These are phyloP conservation scores for Vandiemenella viatica DNA, from an alignment of 2,888 invertebrate genomes.

Conservation along the genomic window DNA sequence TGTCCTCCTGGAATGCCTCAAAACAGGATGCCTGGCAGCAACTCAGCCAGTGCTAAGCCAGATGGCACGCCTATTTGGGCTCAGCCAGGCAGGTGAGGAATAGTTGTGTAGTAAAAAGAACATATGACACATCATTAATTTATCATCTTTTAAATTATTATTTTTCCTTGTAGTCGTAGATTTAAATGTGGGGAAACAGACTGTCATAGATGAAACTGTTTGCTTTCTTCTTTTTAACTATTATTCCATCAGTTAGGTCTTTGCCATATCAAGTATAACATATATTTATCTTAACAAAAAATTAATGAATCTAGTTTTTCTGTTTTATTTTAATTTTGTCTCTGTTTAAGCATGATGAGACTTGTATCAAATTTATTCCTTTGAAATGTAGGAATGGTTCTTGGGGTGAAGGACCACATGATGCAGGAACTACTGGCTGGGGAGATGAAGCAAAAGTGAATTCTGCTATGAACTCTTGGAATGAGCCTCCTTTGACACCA, in stretches of 20 bases:
- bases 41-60: slow-evolving; percentile 22
- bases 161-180: not conserved
- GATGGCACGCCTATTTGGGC: slow-evolving; percentile 25
- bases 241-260: no score
- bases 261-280: no score
- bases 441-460: slow-evolving; percentile 16
- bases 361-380: no score
- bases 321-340: no score
- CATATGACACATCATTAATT: slow-evolving; percentile 2
- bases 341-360: no score
- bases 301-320: no score
- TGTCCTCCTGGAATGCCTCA: slow-evolving; percentile 45
- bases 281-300: no score
- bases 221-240: no score
- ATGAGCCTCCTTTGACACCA: slow-evolving; percentile 21
- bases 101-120: not conserved
- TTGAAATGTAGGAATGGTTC: slow-evolving; percentile 22
- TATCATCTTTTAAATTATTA: not conserved
- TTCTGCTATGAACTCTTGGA: slow-evolving; percentile 20
- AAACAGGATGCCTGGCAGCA: slow-evolving; percentile 39
- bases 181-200: not conserved
- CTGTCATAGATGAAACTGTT: no score
- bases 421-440: slow-evolving; percentile 16
- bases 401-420: slow-evolving; percentile 25
- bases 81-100: slow-evolving; percentile 21